phyloP scores from a whole-genome alignment of 2,888 invertebrate genomes.

The Augiades crinisus region DNA sequence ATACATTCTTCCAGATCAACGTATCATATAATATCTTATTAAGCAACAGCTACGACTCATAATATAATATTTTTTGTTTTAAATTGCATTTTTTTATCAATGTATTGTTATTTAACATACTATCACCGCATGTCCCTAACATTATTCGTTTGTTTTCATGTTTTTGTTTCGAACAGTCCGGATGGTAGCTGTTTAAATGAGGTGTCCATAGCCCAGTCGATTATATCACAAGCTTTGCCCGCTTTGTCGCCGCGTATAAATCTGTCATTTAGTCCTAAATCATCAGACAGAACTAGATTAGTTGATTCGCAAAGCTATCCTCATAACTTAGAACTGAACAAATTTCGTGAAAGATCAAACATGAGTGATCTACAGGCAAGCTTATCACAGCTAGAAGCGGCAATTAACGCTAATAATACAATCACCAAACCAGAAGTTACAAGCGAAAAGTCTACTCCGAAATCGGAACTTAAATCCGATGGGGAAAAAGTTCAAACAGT shows the following conservation, averaged over 20 bases:
- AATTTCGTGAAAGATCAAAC: slow-evolving; percentile 50
- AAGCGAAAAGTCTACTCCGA: slow-evolving; percentile 46
- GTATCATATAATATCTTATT: too few species aligned
- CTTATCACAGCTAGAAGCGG: slow-evolving; percentile 53
- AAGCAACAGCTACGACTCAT: too few species aligned
- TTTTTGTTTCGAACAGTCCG: slow-evolving; percentile 58
- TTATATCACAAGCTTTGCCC: slow-evolving; percentile 78
- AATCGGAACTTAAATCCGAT: slow-evolving; percentile 48
- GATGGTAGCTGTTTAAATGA: slow-evolving; percentile 79
- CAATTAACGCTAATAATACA: slow-evolving; percentile 42
- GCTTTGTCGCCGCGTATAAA: slow-evolving; percentile 71
- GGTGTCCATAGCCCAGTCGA: slow-evolving; percentile 78
- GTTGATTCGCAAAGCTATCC: slow-evolving; percentile 56
- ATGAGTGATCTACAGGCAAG: slow-evolving; percentile 51
- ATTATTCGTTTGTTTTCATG: slow-evolving; percentile 42
- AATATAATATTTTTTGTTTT: neutral
- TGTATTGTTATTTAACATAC: slow-evolving; percentile 18
- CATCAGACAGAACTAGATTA: slow-evolving; percentile 71
- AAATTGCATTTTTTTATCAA: neutral
- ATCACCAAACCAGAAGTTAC: slow-evolving; percentile 34
- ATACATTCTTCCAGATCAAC: too few species aligned
- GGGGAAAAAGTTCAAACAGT: slow-evolving; percentile 53
- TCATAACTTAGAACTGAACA: slow-evolving; percentile 61
- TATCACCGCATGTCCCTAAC: slow-evolving; percentile 47
- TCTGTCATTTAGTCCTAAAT: slow-evolving; percentile 70